These are phyloP conservation scores for Micromesistius poutassou DNA, from an alignment of 2,797 vertebrate genomes.

Conservation along the genomic window DNA sequence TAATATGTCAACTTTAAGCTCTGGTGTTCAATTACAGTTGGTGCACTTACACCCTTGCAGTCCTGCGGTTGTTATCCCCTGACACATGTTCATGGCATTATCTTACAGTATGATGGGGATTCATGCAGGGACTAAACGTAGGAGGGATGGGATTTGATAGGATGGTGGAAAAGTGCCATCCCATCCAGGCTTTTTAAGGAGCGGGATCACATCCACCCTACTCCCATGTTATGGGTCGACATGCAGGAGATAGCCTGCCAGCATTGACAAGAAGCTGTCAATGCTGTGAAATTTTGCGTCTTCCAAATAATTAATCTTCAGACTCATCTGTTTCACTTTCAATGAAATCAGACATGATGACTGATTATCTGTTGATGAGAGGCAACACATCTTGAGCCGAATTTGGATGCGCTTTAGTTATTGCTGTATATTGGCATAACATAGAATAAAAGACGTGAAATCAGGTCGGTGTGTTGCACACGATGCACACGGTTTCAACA, in stretches of 20 bases:
- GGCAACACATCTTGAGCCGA: not conserved
- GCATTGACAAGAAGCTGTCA: too few species aligned
- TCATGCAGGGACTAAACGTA: too few species aligned
- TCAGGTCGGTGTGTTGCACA: too few species aligned
- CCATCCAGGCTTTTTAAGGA: not conserved
- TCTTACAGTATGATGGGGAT: not conserved
- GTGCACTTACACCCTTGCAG: not conserved
- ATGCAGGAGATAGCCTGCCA: too few species aligned
- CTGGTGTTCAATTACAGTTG: not conserved
- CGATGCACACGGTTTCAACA: not conserved
- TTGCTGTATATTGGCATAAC: too few species aligned
- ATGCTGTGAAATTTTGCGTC: slow-evolving; percentile 44
- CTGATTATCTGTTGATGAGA: slow-evolving; percentile 16
- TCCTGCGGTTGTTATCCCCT: not conserved
- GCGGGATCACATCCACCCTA: not conserved
- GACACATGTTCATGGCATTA: not conserved
- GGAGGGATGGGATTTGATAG: not conserved
- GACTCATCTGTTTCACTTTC: slow-evolving; percentile 88
- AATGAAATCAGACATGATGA: slow-evolving; percentile 84
- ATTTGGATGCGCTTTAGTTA: too few species aligned
- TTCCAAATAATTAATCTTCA: slow-evolving; percentile 81
- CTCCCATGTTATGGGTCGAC: not conserved
- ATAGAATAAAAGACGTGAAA: too few species aligned
- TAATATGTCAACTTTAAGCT: not conserved
- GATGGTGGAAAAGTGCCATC: not conserved